Evolutionary conservation across 2,888 invertebrate species (phyloP), one percentile per base, ranked within the genome.

Genomic region (Epinotia ramella): DNA sequence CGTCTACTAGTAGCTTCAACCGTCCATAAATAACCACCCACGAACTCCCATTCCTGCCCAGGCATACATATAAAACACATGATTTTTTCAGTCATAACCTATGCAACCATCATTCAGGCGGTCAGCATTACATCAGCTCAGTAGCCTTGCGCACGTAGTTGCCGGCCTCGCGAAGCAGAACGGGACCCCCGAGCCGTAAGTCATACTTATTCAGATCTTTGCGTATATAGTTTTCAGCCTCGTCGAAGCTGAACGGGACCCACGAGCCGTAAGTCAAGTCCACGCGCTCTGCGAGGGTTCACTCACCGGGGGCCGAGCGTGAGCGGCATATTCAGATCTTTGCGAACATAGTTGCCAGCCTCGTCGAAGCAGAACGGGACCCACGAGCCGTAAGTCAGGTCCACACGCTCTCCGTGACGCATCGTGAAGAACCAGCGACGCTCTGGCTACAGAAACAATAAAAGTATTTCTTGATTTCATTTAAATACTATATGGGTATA

Each of bases 371-470:
- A 63, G 40, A 63, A 63, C 63, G 40, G 63, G 40, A 63, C n/a
- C 63, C n/a, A 63, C 40, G 63, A 40, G 5, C 63, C 18, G 57
- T 57, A 18, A 0, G 98, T 98, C 83, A 99, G 98, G 91, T 99
- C 99, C 2, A 99, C 97, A 24, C 99, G 95, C 91, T 99, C 99
- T 0, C 98, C 99, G 91, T 99, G 99, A 0, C 99, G 95, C 95
- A 98, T 96, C 56, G 98, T 95, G 81, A 93, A 91, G 69, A 90
- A 78, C 92, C 92, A 94, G 1, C 93, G 88, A 0, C 90, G 85
- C 1, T 79, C 79, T 49, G 60, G 71, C 28, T 78, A 76, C 24
- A 81, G n/a, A 3, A n/a, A 49, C 6, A 16, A 49, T 16, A 24
- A 65, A 44, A 28, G 33, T 33, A 49, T 49, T 4, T 49, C 3